Evolutionary conservation across 2,797 vertebrate genomes (phyloP).

Genomic region (Premnoplex brunnescens): DNA sequence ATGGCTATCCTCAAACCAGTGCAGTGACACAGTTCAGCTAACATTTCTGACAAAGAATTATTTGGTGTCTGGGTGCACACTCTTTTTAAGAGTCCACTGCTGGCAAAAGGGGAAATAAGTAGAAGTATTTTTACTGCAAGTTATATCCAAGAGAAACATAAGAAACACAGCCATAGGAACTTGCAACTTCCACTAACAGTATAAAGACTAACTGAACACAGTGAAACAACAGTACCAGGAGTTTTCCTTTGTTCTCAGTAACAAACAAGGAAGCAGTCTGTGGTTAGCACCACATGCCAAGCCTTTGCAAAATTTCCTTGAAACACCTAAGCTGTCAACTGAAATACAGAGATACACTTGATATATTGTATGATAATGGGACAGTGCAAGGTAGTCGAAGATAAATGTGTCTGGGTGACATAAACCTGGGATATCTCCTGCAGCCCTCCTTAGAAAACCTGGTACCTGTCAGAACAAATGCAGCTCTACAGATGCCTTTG

Average conservation of each 20-base stretch:
- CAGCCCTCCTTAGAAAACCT: background rate
- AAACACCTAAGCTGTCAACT: background rate
- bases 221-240: background rate
- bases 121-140: conserved; percentile 52
- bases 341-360: background rate
- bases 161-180: conserved; percentile 55
- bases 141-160: conserved; percentile 8
- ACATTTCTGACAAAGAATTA: conserved; percentile 63
- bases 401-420: background rate
- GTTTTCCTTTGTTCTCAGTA: conserved; percentile 37
- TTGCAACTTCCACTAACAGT: conserved; percentile 7
- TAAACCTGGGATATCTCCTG: background rate
- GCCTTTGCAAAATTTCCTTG: background rate
- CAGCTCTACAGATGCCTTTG: background rate
- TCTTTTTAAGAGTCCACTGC: conserved; percentile 20
- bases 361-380: background rate
- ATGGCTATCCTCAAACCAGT: background rate
- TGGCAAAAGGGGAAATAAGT: conserved; percentile 57
- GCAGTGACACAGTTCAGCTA: background rate
- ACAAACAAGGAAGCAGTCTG: conserved; percentile 20
- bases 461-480: background rate
- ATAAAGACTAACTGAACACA: conserved; percentile 37
- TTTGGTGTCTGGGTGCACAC: conserved; percentile 8
- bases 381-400: background rate
- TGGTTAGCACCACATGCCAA: background rate